phyloP scores from a whole-genome alignment of 2,888 invertebrate genomes.

The Torymus aiolomorphi region DNA sequence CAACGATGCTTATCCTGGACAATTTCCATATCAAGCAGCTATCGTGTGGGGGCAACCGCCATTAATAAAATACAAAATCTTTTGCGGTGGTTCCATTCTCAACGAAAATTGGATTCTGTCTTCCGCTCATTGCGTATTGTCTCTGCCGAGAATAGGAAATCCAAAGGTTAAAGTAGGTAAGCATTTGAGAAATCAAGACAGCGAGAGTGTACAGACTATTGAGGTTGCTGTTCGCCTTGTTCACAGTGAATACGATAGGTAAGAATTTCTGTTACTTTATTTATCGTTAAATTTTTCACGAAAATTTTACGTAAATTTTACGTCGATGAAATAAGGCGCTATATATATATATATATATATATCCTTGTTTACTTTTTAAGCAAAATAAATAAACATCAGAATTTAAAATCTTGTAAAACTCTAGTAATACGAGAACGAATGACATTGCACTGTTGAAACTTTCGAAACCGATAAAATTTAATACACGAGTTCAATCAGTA shows the following conservation, averaged over 20 bases:
- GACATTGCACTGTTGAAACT: too few relatives aligned
- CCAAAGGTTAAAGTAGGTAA: constrained; percentile 60
- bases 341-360: too few relatives aligned
- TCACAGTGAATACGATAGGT: constrained; percentile 61
- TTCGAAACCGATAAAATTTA: too few relatives aligned
- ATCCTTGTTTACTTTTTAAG: too few relatives aligned
- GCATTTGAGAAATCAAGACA: constrained; percentile 21
- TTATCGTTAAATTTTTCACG: too few relatives aligned
- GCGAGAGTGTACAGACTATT: constrained; percentile 50
- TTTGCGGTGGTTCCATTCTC: constrained; percentile 59
- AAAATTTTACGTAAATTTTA: too few relatives aligned
- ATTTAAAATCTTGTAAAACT: too few relatives aligned
- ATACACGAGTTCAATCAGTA: too few relatives aligned
- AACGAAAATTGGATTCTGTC: constrained; percentile 58
- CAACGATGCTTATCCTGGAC: constrained; percentile 69
- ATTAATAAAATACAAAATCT: constrained; percentile 34
- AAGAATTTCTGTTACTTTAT: too few relatives aligned
- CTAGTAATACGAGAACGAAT: too few relatives aligned
- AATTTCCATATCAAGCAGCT: constrained; percentile 76
- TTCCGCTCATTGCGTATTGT: constrained; percentile 59
- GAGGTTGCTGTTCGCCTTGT: constrained; percentile 51
- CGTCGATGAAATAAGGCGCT: too few relatives aligned
- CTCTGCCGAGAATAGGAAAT: constrained; percentile 33
- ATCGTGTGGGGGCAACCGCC: constrained; percentile 69
- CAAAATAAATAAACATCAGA: too few relatives aligned